phyloP scores from a whole-genome alignment of 1,140 invertebrate genomes.

The Augochlora pura region DNA sequence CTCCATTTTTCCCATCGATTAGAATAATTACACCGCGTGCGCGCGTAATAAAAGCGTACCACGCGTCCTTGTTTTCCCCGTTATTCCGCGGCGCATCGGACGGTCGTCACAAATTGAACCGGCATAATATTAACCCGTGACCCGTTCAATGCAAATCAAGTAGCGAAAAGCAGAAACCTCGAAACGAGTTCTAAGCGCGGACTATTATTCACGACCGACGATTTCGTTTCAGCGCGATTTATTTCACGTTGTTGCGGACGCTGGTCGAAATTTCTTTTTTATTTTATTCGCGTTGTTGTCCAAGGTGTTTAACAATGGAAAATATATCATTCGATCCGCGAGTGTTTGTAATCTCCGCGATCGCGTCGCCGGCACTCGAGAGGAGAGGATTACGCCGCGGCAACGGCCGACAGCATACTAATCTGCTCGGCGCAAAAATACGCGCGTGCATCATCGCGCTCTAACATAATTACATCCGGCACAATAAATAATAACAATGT shows the following conservation, averaged over 20 bases:
- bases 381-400: constrained; percentile 11
- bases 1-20: neutral
- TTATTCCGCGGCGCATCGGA: neutral
- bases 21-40: neutral
- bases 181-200: no score
- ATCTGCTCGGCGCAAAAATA: constrained; percentile 18
- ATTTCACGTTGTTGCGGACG: no score
- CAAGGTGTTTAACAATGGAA: no score
- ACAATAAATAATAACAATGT: constrained; percentile 1
- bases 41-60: neutral
- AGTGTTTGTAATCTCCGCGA: constrained; percentile 4
- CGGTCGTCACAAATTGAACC: neutral
- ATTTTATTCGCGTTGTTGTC: no score
- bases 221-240: no score
- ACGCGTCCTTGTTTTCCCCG: neutral
- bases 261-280: no score
- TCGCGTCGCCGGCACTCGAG: neutral
- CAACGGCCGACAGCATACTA: constrained; percentile 22
- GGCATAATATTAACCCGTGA: no score
- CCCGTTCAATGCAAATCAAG: no score
- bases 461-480: neutral
- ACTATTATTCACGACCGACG: no score
- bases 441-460: neutral
- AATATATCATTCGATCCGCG: neutral
- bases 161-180: no score